phyloP scores from a whole-genome alignment of 2,888 invertebrate species.

The Cloeon dipterum region DNA sequence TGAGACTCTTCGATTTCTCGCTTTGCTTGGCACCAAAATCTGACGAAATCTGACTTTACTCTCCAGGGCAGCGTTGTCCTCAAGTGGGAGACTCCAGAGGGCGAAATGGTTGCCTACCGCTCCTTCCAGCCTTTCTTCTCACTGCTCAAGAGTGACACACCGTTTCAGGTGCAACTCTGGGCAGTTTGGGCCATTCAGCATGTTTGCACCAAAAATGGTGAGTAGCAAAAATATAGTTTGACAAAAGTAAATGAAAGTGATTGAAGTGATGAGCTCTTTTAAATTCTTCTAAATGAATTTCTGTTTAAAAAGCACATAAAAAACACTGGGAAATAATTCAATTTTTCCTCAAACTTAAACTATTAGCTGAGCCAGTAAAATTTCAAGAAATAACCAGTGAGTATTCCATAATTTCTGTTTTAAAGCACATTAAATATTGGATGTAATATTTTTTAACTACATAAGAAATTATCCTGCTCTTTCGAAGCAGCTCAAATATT shows the following conservation, averaged over 20 bases:
- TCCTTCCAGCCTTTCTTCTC: conserved; percentile 50
- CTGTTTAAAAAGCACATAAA: no score
- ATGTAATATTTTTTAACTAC: no score
- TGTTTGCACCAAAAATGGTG: conserved; percentile 48
- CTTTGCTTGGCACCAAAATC: no score
- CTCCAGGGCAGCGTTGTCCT: conserved; percentile 24
- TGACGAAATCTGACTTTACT: not conserved
- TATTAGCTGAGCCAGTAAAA: no score
- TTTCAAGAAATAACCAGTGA: no score
- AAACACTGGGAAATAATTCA: no score
- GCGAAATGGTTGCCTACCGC: conserved; percentile 52
- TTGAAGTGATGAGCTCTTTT: conserved; percentile 2
- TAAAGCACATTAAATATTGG: no score
- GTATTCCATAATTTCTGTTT: no score
- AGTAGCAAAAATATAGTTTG: conserved; percentile 16
- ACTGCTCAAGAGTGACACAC: conserved; percentile 28
- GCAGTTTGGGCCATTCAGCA: conserved; percentile 60
- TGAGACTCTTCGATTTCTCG: no score
- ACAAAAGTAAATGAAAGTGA: not conserved
- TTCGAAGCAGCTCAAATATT: no score
- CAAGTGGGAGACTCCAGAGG: conserved; percentile 40
- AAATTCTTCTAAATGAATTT: conserved; percentile 1
- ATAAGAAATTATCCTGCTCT: no score
- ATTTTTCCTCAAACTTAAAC: no score
- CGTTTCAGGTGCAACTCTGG: conserved; percentile 46